These are phyloP conservation scores for Coelopa pilipes DNA, from an alignment of 2,888 invertebrate genomes.

Conservation along the genomic window DNA sequence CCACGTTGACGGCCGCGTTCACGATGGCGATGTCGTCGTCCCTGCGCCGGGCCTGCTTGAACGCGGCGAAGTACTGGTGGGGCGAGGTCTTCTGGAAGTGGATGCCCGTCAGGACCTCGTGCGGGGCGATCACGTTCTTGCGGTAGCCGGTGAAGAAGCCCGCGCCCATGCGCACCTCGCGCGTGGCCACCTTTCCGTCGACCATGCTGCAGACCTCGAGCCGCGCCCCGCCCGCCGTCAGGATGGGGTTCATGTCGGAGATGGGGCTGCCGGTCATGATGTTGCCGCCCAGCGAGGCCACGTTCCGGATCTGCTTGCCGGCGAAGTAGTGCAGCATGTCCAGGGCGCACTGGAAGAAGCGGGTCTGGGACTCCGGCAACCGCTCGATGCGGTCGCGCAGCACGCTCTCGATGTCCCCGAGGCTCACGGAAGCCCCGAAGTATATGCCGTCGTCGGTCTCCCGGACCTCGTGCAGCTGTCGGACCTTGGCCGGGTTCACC, in stretches of 20 bases:
- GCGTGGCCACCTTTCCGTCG: conserved; percentile 63
- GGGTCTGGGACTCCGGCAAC: conserved; percentile 70
- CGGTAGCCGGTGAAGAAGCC: conserved; percentile 90
- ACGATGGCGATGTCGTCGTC: conserved; percentile 98
- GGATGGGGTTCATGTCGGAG: conserved; percentile 93
- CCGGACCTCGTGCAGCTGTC: conserved; percentile 74
- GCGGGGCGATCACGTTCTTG: conserved; percentile 75
- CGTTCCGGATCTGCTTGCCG: conserved; percentile 93
- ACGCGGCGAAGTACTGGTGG: conserved; percentile 82
- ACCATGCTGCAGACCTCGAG: conserved; percentile 73
- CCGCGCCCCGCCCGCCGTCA: conserved; percentile 80
- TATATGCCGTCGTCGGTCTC: conserved; percentile 71
- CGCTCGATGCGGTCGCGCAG: conserved; percentile 71
- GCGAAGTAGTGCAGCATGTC: conserved; percentile 96
- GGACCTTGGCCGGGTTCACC: conserved; percentile 77
- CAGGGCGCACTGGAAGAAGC: conserved; percentile 75
- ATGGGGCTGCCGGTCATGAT: conserved; percentile 96
- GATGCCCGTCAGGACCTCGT: conserved; percentile 85
- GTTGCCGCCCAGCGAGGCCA: conserved; percentile 92
- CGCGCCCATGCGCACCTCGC: conserved; percentile 77
- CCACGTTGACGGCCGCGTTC: conserved; percentile 83
- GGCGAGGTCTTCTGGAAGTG: conserved; percentile 78
- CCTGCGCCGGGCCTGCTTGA: conserved; percentile 89
- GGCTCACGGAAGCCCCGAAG: conserved; percentile 83
- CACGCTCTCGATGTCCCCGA: conserved; percentile 78